phyloP scores from a whole-genome alignment of 2,888 invertebrate genomes.

The Agriopis marginaria region DNA sequence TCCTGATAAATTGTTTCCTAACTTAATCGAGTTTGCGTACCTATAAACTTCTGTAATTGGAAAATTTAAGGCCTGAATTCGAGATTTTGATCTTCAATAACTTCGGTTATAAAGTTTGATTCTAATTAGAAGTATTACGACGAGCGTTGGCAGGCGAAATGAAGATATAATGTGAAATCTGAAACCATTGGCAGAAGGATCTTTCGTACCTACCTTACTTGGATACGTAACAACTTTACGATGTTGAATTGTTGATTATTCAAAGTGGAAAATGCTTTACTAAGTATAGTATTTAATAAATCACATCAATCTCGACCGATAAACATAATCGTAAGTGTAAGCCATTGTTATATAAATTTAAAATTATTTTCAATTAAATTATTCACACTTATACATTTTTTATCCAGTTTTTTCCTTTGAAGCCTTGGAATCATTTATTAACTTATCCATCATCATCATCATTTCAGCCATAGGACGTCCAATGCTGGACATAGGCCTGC shows the following conservation, averaged over 20 bases:
- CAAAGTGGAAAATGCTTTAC: background rate
- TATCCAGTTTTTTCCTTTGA: too few relatives aligned
- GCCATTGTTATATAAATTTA: too few relatives aligned
- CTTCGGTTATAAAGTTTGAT: slow-evolving; percentile 13
- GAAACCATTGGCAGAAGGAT: background rate
- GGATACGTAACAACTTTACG: background rate
- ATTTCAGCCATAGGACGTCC: too few relatives aligned
- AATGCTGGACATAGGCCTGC: too few relatives aligned
- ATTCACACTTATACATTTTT: too few relatives aligned
- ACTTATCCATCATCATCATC: too few relatives aligned
- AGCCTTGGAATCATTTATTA: too few relatives aligned
- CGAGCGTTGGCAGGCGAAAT: slow-evolving; percentile 1
- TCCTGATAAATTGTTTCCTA: slow-evolving; percentile 48
- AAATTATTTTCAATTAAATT: too few relatives aligned
- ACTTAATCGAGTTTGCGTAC: slow-evolving; percentile 22
- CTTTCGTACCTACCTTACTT: background rate
- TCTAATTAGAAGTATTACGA: slow-evolving; percentile 10
- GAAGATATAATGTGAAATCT: background rate
- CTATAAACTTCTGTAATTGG: slow-evolving; percentile 31
- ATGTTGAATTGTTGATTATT: background rate
- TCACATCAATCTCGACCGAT: too few relatives aligned
- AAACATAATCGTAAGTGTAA: too few relatives aligned
- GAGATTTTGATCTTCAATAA: slow-evolving; percentile 24
- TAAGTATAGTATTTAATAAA: background rate
- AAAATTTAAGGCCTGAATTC: slow-evolving; percentile 19